These are phyloP conservation scores for Ctenodactylus gundi DNA, from an alignment of 2,113 vertebrate species.

Conservation along the genomic window DNA sequence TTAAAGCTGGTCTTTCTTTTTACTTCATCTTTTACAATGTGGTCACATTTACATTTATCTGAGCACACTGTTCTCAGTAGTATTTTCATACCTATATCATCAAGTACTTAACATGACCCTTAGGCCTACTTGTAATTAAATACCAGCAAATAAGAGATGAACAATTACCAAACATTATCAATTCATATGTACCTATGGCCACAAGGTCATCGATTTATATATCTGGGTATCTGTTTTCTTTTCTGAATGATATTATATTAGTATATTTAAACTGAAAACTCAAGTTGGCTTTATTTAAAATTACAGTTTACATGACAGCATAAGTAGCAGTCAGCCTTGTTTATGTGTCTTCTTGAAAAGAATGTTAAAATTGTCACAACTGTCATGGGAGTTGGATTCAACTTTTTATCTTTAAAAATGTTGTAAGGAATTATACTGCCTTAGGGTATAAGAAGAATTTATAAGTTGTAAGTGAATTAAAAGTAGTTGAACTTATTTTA, in stretches of 20 bases:
- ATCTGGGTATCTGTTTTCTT: not conserved
- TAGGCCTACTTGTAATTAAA: conserved; percentile 60
- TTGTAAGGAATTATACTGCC: not conserved
- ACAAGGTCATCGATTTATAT: not conserved
- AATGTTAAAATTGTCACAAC: not conserved
- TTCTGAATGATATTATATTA: not conserved
- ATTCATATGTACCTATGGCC: conserved; percentile 3
- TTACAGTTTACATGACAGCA: not conserved
- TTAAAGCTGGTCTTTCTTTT: not conserved
- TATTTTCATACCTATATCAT: conserved; percentile 5
- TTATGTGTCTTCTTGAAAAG: not conserved
- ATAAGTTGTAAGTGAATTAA: not conserved
- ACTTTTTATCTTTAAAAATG: not conserved
- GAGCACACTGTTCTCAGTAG: not conserved
- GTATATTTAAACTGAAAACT: conserved; percentile 9
- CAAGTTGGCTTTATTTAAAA: conserved; percentile 42
- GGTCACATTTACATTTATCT: not conserved
- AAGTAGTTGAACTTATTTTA: not conserved
- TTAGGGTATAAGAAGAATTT: not conserved
- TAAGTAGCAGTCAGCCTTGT: not conserved
- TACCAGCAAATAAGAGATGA: conserved; percentile 25
- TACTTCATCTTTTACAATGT: not conserved
- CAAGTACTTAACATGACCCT: conserved; percentile 47
- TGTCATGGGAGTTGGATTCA: not conserved
- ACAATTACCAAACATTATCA: conserved; percentile 52